Conservation (phyloP, 2,888 invertebrate genomes). For the Oscheius sp. region DNA sequence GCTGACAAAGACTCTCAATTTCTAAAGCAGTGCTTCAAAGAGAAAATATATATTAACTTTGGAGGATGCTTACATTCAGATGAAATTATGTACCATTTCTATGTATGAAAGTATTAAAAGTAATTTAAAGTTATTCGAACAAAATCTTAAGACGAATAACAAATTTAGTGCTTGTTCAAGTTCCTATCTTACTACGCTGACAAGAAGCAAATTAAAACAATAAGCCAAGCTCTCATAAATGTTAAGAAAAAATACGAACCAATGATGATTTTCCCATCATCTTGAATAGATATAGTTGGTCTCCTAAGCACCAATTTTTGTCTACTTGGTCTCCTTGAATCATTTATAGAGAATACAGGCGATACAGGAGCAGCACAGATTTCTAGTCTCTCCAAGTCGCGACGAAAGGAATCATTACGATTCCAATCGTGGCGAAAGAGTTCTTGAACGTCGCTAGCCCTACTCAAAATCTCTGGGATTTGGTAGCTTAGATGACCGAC, state of each 20-base stretch:
- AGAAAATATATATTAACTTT: too few relatives aligned
- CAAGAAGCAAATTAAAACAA: background rate
- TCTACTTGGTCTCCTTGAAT: slow-evolving; percentile 41
- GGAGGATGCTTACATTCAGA: too few relatives aligned
- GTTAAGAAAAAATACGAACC: slow-evolving; percentile 44
- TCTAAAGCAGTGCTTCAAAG: too few relatives aligned
- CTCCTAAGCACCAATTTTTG: slow-evolving; percentile 52
- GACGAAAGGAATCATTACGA: slow-evolving; percentile 11
- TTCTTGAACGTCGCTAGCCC: slow-evolving; percentile 30
- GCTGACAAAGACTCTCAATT: too few relatives aligned
- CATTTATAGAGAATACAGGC: slow-evolving; percentile 58
- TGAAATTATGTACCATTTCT: too few relatives aligned
- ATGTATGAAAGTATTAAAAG: too few relatives aligned
- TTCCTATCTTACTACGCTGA: too few relatives aligned
- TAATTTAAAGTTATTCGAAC: too few relatives aligned
- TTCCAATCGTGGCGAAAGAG: slow-evolving; percentile 14
- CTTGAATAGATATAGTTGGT: slow-evolving; percentile 68
- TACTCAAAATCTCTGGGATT: slow-evolving; percentile 44
- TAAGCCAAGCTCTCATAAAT: background rate
- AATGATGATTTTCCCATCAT: slow-evolving; percentile 67
- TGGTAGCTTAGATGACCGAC: slow-evolving; percentile 39
- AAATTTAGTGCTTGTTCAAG: too few relatives aligned
- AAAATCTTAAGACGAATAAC: too few relatives aligned
- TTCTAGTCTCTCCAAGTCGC: slow-evolving; percentile 22
- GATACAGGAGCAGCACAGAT: slow-evolving; percentile 54